Conservation (phyloP, 1,140 invertebrate genomes). For the Drosophila elegans region DNA sequence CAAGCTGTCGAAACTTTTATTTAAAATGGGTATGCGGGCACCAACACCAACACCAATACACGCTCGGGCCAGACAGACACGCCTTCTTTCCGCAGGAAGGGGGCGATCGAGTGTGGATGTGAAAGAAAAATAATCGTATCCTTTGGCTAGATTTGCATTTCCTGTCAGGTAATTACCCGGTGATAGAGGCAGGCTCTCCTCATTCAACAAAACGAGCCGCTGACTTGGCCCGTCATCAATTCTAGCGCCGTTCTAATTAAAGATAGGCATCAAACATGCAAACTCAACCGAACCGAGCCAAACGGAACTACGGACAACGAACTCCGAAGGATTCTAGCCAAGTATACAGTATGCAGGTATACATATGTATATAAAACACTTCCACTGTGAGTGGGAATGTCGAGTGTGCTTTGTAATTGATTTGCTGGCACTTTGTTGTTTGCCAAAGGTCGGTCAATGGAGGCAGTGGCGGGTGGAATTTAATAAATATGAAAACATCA, state of each 20-base stretch:
- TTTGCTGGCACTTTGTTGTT: constrained; percentile 80
- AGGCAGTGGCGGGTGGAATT: constrained; percentile 46
- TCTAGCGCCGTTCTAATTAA: constrained; percentile 77
- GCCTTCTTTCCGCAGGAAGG: constrained; percentile 9
- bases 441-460: constrained; percentile 35
- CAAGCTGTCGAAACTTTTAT: constrained; percentile 70
- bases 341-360: not conserved
- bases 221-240: constrained; percentile 78
- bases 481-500: constrained; percentile 84
- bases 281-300: constrained; percentile 25
- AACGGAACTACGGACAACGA: constrained; percentile 69
- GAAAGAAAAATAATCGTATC: constrained; percentile 63
- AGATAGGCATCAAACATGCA: constrained; percentile 78
- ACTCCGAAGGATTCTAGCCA: constrained; percentile 44
- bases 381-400: constrained; percentile 33
- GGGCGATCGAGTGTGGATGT: constrained; percentile 28
- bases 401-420: constrained; percentile 73
- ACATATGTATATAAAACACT: constrained; percentile 11
- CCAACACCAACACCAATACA: constrained; percentile 9
- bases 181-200: constrained; percentile 66
- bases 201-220: constrained; percentile 72
- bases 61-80: not conserved
- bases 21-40: constrained; percentile 48
- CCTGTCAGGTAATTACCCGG: constrained; percentile 79
- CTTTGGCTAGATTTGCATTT: constrained; percentile 75